A percentile compares a stretch with the other conserved stretches of the same genome.
Evolutionary conservation across 2,888 invertebrate species (phyloP).

Genomic region (Harpalus rufipes): DNA sequence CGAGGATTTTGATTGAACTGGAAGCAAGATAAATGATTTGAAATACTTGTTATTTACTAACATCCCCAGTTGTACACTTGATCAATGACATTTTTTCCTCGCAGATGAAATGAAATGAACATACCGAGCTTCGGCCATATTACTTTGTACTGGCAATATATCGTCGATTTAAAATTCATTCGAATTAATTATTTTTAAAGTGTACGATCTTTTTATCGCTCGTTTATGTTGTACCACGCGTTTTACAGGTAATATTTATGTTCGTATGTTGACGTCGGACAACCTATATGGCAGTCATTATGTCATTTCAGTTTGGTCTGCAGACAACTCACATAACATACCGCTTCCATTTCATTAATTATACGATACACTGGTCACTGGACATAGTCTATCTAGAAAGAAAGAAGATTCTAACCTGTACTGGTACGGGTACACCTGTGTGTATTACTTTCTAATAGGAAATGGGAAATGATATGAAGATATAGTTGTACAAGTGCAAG

Average conservation of each 20-base stretch:
- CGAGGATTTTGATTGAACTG: conserved; percentile 31
- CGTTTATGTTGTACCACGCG: conserved; percentile 63
- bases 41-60: conserved; percentile 40
- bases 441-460: conserved; percentile 44
- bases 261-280: conserved; percentile 64
- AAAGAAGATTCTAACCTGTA: conserved; percentile 13
- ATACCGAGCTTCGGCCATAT: conserved; percentile 36
- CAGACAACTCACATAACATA: conserved; percentile 66
- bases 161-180: conserved; percentile 58
- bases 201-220: conserved; percentile 58
- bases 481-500: conserved; percentile 71
- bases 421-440: neutral
- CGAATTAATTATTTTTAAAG: conserved; percentile 66
- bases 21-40: conserved; percentile 38
- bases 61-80: conserved; percentile 46
- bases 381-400: neutral
- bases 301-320: conserved; percentile 64
- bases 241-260: conserved; percentile 67
- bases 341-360: conserved; percentile 62
- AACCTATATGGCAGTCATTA: conserved; percentile 66
- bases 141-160: conserved; percentile 56
- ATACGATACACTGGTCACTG: conserved; percentile 7
- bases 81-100: conserved; percentile 55
- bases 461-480: conserved; percentile 72
- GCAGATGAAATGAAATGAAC: conserved; percentile 24